Percentiles rank a stretch among this genome's conserved stretches.
These are phyloP conservation scores for Agrochola circellaris DNA, from an alignment of 2,888 invertebrate genomes.

Conservation along the genomic window DNA sequence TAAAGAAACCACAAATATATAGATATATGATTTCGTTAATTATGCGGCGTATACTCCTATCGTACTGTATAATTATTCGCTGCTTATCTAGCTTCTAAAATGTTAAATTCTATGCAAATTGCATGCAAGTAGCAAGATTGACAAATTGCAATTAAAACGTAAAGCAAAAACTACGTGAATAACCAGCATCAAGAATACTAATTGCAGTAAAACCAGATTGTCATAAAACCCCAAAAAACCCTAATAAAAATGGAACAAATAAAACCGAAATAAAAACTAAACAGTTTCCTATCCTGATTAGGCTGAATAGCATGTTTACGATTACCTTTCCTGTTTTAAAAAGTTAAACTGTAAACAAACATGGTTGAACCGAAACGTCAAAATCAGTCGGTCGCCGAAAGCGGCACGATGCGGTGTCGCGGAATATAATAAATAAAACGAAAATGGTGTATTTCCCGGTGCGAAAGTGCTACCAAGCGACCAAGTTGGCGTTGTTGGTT, in stretches of 20 bases:
- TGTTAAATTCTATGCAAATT: neutral
- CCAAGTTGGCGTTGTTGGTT: slow-evolving; percentile 78
- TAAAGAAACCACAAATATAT: neutral
- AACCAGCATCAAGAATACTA: slow-evolving; percentile 4
- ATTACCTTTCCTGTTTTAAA: slow-evolving; percentile 83
- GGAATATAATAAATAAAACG: slow-evolving; percentile 47
- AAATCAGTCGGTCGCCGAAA: slow-evolving; percentile 75
- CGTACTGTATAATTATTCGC: neutral
- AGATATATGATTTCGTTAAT: too few species aligned
- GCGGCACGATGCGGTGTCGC: slow-evolving; percentile 66
- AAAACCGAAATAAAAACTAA: slow-evolving; percentile 39
- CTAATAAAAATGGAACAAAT: slow-evolving; percentile 24
- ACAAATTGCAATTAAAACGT: slow-evolving; percentile 3
- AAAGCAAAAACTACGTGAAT: neutral
- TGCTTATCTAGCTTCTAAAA: neutral
- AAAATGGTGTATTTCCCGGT: slow-evolving; percentile 84
- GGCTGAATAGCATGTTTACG: slow-evolving; percentile 91
- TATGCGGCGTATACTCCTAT: neutral
- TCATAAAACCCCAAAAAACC: slow-evolving; percentile 22
- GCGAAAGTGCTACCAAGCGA: slow-evolving; percentile 84
- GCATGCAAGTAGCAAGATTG: neutral
- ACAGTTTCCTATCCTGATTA: slow-evolving; percentile 72
- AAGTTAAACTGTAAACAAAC: slow-evolving; percentile 81
- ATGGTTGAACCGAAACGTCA: slow-evolving; percentile 75
- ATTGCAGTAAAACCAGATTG: slow-evolving; percentile 2